Evolutionary conservation across 1,140 invertebrate species (phyloP), one percentile per base, ranked within the genome.

Genomic region (Solenopsis fugax): DNA sequence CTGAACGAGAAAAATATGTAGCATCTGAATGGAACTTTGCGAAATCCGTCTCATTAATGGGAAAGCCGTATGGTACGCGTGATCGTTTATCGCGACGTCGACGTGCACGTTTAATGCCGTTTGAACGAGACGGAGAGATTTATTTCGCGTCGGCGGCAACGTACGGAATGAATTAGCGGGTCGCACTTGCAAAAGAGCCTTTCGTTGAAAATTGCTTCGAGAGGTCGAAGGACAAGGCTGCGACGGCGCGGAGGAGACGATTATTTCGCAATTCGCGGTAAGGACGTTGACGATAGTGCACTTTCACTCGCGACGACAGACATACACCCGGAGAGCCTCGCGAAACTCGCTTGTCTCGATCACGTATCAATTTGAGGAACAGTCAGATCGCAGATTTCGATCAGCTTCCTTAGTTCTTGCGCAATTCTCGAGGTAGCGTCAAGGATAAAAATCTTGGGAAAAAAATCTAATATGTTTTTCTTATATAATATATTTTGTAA

Each of bases 101-200:
- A 6, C 54, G 45, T 18, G 34, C 48, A 13, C 65, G 52, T 50
- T 82, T 72, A 82, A 82, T 72, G 78, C 45, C 24, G 24, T 75
- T 84, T 75, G 54, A 84, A 84, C 54, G 80, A 75, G 72, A 82
- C 80, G 52, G 41, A 9, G 29, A 84, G 69, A 84, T 84, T 84
- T 84, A 84, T 84, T 73, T 75, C 41, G 24, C 69, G 80, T 56
- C 45, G 34, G 10, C 45, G 52, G 18, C 37, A 72, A 82, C 54
- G 16, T 48, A 72, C 64, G 67, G 52, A 84, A 34, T 75, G 80
- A 62, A 84, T 84, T 84, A 84, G 41, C 67, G 67, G 34, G 12
- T 65, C 67, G 67, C 69, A 52, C 24, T 84, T 62, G 71, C 69
- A 71, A 75, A 84, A 84, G 67, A 52, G 18, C 24, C 41, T 37